These are phyloP conservation scores for Pseudachorutes palmiensis DNA, from an alignment of 1,140 invertebrate species.

Conservation along the genomic window DNA sequence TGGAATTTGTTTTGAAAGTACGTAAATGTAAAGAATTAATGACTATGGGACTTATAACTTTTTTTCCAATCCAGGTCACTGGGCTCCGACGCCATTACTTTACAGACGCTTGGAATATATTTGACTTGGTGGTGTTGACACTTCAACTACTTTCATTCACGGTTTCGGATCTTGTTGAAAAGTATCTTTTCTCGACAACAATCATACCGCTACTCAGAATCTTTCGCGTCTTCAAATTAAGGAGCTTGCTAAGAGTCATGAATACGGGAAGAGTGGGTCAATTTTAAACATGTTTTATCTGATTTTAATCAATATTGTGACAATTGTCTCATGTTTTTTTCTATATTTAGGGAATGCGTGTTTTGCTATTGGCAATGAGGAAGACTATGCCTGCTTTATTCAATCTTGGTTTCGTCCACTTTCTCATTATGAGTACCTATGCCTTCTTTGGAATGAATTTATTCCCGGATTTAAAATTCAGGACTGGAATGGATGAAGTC, in stretches of 20 bases:
- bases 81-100: conserved; percentile 83
- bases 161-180: conserved; percentile 89
- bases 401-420: conserved; percentile 95
- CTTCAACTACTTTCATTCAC: conserved; percentile 78
- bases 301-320: too few species aligned
- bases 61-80: conserved; percentile 21
- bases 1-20: conserved; percentile 88
- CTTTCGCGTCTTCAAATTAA: conserved; percentile 94
- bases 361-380: conserved; percentile 89
- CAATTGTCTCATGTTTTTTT: too few species aligned
- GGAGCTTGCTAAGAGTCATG: conserved; percentile 88
- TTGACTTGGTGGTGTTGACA: conserved; percentile 98
- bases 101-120: conserved; percentile 96
- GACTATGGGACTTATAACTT: too few species aligned
- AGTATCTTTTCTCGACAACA: conserved; percentile 95
- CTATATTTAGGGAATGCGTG: conserved; percentile 95
- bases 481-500: conserved; percentile 83
- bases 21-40: too few species aligned
- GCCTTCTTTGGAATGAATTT: conserved; percentile 96
- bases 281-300: too few species aligned
- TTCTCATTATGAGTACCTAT: conserved; percentile 98
- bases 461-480: conserved; percentile 92
- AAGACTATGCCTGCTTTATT: conserved; percentile 96
- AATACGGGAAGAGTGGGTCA: conserved; percentile 96
- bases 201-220: conserved; percentile 93